Conservation (phyloP, 2,797 vertebrate species). For the Myotis daubentonii region DNA sequence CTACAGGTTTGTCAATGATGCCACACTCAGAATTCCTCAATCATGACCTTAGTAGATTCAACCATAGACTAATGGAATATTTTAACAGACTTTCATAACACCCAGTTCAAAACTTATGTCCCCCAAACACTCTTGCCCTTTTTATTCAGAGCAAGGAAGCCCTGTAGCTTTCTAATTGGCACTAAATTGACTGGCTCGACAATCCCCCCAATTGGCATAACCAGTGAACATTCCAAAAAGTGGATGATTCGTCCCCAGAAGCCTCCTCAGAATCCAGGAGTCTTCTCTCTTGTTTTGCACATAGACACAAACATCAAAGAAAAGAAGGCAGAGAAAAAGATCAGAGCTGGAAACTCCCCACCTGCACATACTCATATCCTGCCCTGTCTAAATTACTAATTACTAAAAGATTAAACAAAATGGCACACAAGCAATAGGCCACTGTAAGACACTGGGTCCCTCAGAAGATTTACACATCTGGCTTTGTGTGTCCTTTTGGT, state of each 20-base stretch:
- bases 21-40: background rate
- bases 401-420: constrained; percentile 47
- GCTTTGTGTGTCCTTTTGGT: background rate
- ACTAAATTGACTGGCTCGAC: background rate
- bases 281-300: background rate
- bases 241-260: background rate
- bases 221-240: background rate
- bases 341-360: background rate
- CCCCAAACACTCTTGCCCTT: background rate
- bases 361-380: background rate
- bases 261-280: background rate
- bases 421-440: background rate
- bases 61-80: background rate
- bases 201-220: background rate
- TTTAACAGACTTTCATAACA: background rate
- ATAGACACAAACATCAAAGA: constrained; percentile 14
- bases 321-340: background rate
- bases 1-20: background rate
- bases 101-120: background rate
- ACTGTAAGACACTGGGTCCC: background rate
- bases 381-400: constrained; percentile 49
- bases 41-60: background rate
- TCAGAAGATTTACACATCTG: background rate
- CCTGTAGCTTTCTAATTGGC: background rate
- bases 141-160: background rate